phyloP scores from a whole-genome alignment of 2,797 vertebrate species.

The Sebastes diaconus region DNA sequence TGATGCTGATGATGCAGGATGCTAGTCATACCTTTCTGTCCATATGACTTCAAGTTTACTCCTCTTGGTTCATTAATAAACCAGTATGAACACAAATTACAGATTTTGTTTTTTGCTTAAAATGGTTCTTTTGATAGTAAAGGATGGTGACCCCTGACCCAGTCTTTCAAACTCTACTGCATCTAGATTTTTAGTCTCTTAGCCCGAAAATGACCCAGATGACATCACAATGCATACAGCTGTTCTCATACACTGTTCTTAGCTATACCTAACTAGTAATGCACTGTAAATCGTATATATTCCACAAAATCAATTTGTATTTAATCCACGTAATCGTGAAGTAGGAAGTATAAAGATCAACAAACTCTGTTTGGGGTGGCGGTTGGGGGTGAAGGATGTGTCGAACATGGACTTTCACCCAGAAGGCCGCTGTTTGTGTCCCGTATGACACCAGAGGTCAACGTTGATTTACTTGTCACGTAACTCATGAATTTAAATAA shows the following conservation, averaged over 20 bases:
- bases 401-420: neutral
- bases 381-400: no score
- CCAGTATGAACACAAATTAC: neutral
- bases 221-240: no score
- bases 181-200: neutral
- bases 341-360: neutral
- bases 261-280: neutral
- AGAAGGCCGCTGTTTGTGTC: neutral
- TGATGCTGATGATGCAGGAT: neutral
- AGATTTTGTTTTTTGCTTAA: no score
- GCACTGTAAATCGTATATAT: neutral
- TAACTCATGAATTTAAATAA: no score
- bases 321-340: no score
- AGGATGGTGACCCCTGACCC: fast-evolving
- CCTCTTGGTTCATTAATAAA: neutral
- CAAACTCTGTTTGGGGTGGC: no score
- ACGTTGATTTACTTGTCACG: no score
- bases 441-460: neutral
- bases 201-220: neutral
- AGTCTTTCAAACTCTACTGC: neutral
- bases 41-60: neutral
- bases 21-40: neutral
- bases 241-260: neutral
- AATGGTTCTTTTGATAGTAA: no score
- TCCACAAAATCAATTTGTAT: no score